Conservation (phyloP, 2,113 vertebrate species). For the Brachypteracias leptosomus region DNA sequence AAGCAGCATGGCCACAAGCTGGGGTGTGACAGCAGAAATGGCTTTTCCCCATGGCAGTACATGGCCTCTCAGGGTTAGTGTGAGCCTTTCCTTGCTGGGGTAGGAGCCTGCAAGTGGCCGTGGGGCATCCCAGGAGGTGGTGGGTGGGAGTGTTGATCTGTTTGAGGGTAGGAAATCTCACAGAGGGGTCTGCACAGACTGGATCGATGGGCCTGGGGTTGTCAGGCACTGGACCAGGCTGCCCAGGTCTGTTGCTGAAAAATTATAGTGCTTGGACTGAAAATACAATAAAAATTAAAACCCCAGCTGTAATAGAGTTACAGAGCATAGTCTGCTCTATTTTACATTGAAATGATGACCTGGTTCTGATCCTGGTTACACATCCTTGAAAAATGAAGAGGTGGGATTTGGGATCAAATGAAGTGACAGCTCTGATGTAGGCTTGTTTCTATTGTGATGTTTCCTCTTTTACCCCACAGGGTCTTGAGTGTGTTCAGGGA, state of each 20-base stretch:
- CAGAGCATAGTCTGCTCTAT: neutral
- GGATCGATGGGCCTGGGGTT: neutral
- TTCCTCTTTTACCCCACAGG: neutral
- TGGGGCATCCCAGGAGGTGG: neutral
- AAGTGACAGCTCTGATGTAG: neutral
- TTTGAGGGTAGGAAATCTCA: neutral
- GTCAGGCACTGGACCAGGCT: neutral
- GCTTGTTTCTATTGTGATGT: neutral
- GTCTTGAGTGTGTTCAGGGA: rapidly evolving
- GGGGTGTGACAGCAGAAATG: too few species aligned
- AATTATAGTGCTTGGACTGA: neutral
- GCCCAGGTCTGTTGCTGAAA: neutral
- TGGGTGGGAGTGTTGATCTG: too few species aligned
- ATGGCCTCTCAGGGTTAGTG: too few species aligned
- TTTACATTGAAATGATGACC: neutral
- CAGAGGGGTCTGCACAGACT: neutral
- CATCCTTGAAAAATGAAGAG: neutral
- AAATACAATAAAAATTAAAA: neutral
- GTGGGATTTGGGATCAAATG: neutral
- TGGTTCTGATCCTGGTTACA: neutral
- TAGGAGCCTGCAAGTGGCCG: neutral
- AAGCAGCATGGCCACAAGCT: too few species aligned
- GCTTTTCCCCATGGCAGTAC: neutral
- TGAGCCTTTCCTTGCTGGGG: neutral
- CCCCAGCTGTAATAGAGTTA: rapidly evolving